A percentile compares a stretch with the other conserved stretches of the same genome.
Evolutionary conservation across 2,113 vertebrate species (phyloP).

Genomic region (Craseonycteris thonglongyai): DNA sequence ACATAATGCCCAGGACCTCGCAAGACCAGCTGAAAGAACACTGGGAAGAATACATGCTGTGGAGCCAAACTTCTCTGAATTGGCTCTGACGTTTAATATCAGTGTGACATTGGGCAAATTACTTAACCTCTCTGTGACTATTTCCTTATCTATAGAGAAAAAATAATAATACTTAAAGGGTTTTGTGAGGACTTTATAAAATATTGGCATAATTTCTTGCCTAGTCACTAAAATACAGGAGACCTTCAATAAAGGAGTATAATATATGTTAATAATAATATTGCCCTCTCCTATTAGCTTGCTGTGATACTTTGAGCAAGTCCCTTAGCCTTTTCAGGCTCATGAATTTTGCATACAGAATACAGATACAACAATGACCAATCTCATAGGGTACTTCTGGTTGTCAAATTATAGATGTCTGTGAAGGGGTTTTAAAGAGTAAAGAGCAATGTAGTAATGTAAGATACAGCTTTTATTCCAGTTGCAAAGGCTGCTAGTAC

Average conservation of each 20-base stretch:
- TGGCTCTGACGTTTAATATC: neutral
- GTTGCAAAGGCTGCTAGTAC: neutral
- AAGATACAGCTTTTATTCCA: neutral
- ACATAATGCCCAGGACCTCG: neutral
- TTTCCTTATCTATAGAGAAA: neutral
- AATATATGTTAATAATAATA: neutral
- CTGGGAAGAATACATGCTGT: neutral
- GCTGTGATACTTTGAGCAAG: neutral
- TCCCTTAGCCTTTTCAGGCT: neutral
- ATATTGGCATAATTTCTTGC: neutral
- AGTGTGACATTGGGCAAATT: neutral
- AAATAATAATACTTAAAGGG: neutral
- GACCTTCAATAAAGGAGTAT: neutral
- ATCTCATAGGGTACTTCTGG: neutral
- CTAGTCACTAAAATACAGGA: neutral
- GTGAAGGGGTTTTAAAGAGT: neutral
- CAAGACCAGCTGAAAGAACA: neutral
- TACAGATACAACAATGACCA: neutral
- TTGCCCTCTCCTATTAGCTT: neutral
- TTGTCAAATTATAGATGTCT: neutral
- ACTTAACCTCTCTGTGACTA: neutral
- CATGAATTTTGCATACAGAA: neutral
- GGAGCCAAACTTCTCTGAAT: neutral
- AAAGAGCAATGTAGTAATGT: neutral
- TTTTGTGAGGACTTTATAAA: conserved; percentile 13